Base-by-base conservation (phyloP, 2,113 vertebrate species). In the Alces alces region DNA sequence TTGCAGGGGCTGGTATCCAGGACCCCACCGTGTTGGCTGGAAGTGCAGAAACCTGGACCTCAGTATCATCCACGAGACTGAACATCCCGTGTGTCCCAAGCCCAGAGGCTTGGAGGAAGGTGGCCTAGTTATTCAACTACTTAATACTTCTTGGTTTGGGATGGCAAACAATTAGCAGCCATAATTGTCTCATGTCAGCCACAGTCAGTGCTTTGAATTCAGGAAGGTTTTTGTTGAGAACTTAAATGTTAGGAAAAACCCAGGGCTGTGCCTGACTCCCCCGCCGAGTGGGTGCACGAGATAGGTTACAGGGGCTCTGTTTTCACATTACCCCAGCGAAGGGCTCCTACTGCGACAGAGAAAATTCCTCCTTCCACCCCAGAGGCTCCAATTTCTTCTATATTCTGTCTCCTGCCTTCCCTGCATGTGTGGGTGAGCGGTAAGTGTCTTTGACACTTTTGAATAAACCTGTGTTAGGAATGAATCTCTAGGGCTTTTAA, bases 361-460 rank as follows among this genome's bases (percentile, higher is more conserved):
- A 79, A 91, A 55, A 57, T 19, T 28, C 19, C 57, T 88, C 25
- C 93, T 86, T 97, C 82, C 33, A 82, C 93, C 58, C 61, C 1
- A 0, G 39, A 83, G 94, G 33, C 82, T 91, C 88, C 61, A 25
- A 94, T 93, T 94, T 86, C 93, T 94, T 93, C 86, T 89, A 2
- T 27, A 55, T 83, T 82, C 96, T 82, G 36, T 85, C 86, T 93
- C 64, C 83, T 95, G 60, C 76, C 82, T 97, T 97, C 66, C 58
- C 43, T 58, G 45, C 10, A 23, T 84, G 82, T 94, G 92, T 97
- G 88, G 58, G 19, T 83, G 89, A 97, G 89, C 0, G 0, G 78
- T 91, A 95, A 97, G 87, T 91, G 78, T 55, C 94, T 97, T 73
- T 97, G 97, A 97, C 96, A 91, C 1, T 1, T 97, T 86, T 89